These are phyloP conservation scores for Hemitrygon akajei DNA, from an alignment of 2,797 vertebrate genomes.

Conservation along the genomic window DNA sequence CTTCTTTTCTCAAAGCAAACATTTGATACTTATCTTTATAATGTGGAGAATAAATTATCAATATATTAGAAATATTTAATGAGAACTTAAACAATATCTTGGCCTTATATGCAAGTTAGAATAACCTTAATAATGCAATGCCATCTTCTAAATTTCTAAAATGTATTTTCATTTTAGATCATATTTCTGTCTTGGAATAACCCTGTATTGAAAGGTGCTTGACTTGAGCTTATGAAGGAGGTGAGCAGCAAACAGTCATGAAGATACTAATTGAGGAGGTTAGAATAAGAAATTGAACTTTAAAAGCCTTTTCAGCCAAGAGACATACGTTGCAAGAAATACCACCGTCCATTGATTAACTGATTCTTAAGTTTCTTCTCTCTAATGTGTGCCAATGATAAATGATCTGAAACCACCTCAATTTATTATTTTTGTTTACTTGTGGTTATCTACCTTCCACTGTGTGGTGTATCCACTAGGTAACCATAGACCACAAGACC, in stretches of 20 bases:
- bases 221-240: not conserved
- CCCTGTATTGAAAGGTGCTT: too few relatives aligned
- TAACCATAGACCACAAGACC: too few relatives aligned
- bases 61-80: not conserved
- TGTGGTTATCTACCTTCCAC: not conserved
- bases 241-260: not conserved
- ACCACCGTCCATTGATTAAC: not conserved
- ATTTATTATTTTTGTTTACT: not conserved
- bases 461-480: not conserved
- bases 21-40: not conserved
- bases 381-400: not conserved
- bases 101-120: not conserved
- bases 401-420: not conserved
- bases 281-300: not conserved
- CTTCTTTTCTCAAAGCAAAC: not conserved
- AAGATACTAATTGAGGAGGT: not conserved
- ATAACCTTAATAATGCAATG: not conserved
- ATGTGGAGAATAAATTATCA: not conserved
- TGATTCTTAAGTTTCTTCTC: not conserved
- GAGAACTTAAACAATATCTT: not conserved
- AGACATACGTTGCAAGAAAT: not conserved
- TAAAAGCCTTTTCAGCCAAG: too few relatives aligned
- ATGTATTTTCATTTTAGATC: not conserved
- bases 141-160: not conserved
- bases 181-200: not conserved